Conservation (phyloP, 2,113 vertebrate genomes). For the Cynocephalus volans region DNA sequence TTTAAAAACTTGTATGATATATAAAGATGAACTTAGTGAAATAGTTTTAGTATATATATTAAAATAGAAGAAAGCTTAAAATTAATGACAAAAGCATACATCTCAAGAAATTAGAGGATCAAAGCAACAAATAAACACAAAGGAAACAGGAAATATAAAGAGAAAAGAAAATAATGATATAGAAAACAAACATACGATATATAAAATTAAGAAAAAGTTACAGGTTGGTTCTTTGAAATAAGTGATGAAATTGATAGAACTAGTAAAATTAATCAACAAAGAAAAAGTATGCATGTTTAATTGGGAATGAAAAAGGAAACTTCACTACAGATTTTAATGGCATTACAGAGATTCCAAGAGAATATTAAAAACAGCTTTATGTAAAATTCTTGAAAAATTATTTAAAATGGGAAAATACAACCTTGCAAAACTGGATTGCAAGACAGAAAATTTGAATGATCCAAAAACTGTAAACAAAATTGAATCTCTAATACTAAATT, state of each 20-base stretch:
- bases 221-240: slow-evolving; percentile 17
- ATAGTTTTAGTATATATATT: neutral
- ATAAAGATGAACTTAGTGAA: slow-evolving; percentile 19
- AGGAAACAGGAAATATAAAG: neutral
- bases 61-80: slow-evolving; percentile 8
- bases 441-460: neutral
- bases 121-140: neutral
- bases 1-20: neutral
- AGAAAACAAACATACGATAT: neutral
- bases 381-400: neutral
- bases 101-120: neutral
- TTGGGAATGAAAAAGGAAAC: neutral
- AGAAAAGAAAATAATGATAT: slow-evolving; percentile 15
- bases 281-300: neutral
- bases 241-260: neutral
- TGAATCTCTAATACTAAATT: neutral
- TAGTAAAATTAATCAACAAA: neutral
- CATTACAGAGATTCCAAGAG: neutral
- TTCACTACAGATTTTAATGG: neutral
- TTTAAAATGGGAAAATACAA: neutral
- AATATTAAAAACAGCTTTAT: neutral
- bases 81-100: neutral
- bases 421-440: neutral
- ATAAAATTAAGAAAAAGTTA: neutral
- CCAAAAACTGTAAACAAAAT: neutral